Evolutionary conservation across 1,140 invertebrate genomes (phyloP), one percentile per base, ranked within the genome.

Genomic region (Micrasema longulum): DNA sequence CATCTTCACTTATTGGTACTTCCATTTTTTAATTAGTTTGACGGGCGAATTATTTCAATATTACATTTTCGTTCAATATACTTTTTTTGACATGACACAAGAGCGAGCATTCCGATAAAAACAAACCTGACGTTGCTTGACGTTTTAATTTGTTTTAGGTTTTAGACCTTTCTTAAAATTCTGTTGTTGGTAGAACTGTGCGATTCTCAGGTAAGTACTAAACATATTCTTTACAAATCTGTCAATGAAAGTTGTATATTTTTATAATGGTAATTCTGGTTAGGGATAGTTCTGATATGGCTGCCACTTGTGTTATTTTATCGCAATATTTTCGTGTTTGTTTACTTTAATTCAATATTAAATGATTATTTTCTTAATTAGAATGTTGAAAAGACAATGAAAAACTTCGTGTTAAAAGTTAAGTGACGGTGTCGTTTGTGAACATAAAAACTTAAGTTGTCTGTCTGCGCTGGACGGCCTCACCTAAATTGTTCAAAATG

Each of bases 1-100:
- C 87, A 74, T 89, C 88, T 63, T 89, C 87, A 38, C 85, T 81
- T 53, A 79, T 78, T 14, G 82, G 78, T 11, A 84, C 81, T 79
- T 84, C 83, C 83, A 84, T 85, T 38, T 47, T 69, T 71, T n/a
- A 16, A 35, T 5, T 48, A 12, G 12, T 31, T 31, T 31, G 2
- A 31, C 26, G 26, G 26, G 26, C 26, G 26, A 31, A 31, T 4
- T 2, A 7, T 7, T 4, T 2, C 2, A 31, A 31, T 31, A 31
- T 65, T 38, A 48, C 45, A 50, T 52, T 20, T 52, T 52, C 16
- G 48, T 20, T 2, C 10, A 23, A 16, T 16, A 16, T 26, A 48
- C 23, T 1, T 20, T 35, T n/a, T 38, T 48, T 48, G 45, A 52
- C 45, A 50, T 48, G 20, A 10, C 20, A 47, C 63, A 18, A 48